These are phyloP conservation scores for Cryptomyrus ogoouensis DNA, from an alignment of 2,113 vertebrate genomes.

Conservation along the genomic window DNA sequence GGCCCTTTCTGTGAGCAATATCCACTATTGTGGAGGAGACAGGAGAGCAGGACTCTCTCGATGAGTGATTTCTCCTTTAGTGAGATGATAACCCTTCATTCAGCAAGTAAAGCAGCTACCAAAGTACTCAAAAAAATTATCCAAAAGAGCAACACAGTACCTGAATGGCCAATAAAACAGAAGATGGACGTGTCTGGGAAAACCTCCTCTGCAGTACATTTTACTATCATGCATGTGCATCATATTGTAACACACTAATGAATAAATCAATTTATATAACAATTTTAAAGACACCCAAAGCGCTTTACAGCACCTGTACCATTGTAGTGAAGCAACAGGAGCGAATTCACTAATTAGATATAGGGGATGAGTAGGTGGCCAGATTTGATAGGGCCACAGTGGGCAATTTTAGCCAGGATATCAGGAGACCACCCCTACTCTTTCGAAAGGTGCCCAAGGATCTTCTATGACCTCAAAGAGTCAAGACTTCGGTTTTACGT, in stretches of 20 bases:
- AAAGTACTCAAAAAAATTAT: background rate
- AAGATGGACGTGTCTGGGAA: background rate
- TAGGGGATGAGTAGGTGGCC: too few species aligned
- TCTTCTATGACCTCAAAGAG: too few species aligned
- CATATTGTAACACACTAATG: background rate
- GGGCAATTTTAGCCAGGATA: too few species aligned
- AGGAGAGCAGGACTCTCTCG: background rate
- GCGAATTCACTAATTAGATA: too few species aligned
- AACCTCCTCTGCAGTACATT: background rate
- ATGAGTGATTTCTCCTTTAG: background rate
- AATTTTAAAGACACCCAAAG: background rate
- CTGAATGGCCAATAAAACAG: background rate
- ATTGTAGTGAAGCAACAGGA: too few species aligned
- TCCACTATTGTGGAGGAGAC: background rate
- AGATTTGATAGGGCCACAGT: too few species aligned
- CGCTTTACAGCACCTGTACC: background rate
- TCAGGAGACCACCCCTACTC: too few species aligned
- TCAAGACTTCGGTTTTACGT: too few species aligned
- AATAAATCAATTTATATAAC: too few species aligned
- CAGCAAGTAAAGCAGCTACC: background rate
- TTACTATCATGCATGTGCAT: background rate
- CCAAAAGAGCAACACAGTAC: background rate
- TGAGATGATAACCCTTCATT: background rate
- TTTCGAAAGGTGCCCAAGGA: too few species aligned
- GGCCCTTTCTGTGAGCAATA: background rate